Base-by-base conservation (phyloP, 64 coral and sea anemone species). In the Montipora foliosa region DNA sequence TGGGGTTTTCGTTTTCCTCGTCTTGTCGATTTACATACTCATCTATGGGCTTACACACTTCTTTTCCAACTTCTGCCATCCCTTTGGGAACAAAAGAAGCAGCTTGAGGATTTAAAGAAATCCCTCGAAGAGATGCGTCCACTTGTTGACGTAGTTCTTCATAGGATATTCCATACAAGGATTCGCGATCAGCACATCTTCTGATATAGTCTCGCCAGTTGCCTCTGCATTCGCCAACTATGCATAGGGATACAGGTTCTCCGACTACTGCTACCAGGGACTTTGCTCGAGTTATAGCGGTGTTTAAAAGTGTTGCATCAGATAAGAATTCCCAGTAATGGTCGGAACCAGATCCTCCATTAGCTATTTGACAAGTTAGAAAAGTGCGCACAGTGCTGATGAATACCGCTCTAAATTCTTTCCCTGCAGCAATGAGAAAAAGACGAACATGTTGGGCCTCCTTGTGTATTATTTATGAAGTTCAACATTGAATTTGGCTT, bases 221-320 rank as follows among this genome's bases (percentile, higher is more conserved):
- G 2, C 13, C 12, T 44, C 62, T 69, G 49, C 95, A 96, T 14
- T 89, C 85, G 8, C 95, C 95, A 11, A 93, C 24, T 13, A 85
- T 96, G 45, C 91, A 93, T 2, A 96, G 48, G 9, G 95, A 93
- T 7, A 93, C 58, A 3, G 95, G 95, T 13, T 96, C 95, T 44
- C 95, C 95, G 19, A 96, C 95, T 49, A 96, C 95, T 8, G 72
- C 95, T 7, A 96, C 47, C 2, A 96, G 13, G n/a, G 69, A 96
- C 60, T 62, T 93, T 44, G 95, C 95, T 76, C 91, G 53, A 9
- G 95, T 96, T n/a, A 96, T 45, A 1, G 95, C 95, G 0, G 95
- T 96, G 72, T 92, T 93, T 0, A 96, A 9, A 4, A 96, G 79
- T n/a, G 93, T 96, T 11, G 95, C 85, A n/a, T 96, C 95, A 22